Conservation (phyloP, 2,113 vertebrate genomes). For the Amphiprion ocellaris region DNA sequence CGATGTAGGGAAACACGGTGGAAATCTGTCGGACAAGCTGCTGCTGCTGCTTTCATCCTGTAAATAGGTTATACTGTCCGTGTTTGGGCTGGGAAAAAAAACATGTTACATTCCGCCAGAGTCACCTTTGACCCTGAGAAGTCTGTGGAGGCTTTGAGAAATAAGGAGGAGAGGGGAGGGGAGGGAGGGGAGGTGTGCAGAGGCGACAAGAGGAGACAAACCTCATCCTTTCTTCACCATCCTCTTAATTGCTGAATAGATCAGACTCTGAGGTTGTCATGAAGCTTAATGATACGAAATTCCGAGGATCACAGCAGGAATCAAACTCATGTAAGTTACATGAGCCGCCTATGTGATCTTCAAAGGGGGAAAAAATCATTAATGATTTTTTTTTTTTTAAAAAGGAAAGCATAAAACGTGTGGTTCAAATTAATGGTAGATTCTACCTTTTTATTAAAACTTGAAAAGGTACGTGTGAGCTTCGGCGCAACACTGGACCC, state of each 20-base stretch:
- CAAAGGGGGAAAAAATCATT: slow-evolving; percentile 38
- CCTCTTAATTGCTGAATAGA: slow-evolving; percentile 31
- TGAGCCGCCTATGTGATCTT: slow-evolving; percentile 41
- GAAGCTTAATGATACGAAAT: slow-evolving; percentile 32
- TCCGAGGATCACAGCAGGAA: slow-evolving; percentile 45
- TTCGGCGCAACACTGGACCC: neutral
- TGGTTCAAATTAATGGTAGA: slow-evolving; percentile 4
- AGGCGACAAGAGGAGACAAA: slow-evolving; percentile 34
- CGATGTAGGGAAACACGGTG: neutral
- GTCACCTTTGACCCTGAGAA: slow-evolving; percentile 61
- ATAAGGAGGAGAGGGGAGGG: neutral
- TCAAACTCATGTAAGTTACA: slow-evolving; percentile 52
- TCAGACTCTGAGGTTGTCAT: slow-evolving; percentile 17
- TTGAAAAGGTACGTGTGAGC: neutral
- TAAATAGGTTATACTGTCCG: slow-evolving; percentile 1
- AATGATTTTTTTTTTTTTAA: too few species aligned
- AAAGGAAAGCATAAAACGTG: slow-evolving; percentile 14
- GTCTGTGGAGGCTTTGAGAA: slow-evolving; percentile 30
- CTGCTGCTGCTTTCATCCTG: neutral
- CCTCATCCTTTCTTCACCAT: slow-evolving; percentile 3
- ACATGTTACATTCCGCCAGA: slow-evolving; percentile 61
- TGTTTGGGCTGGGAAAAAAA: slow-evolving; percentile 32
- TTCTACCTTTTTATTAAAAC: neutral
- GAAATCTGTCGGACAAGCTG: slow-evolving; percentile 2
- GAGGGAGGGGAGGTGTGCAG: neutral